Percentiles rank a stretch among this genome's conserved stretches.
phyloP scores from a whole-genome alignment of 1,140 invertebrate genomes.

The Drosophila auraria region DNA sequence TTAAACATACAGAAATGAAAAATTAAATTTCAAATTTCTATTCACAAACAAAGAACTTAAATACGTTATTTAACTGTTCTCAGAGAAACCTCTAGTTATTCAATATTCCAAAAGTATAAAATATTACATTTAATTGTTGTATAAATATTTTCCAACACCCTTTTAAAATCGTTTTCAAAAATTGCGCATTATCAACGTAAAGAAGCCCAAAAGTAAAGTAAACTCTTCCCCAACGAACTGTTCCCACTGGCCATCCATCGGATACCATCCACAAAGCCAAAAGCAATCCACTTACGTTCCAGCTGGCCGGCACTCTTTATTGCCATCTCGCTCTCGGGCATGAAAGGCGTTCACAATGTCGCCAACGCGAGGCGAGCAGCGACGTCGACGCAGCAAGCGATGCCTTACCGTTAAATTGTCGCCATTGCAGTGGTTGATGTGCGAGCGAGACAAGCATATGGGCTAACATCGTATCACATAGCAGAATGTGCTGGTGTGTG shows the following conservation, averaged over 20 bases:
- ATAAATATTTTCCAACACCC: too few relatives aligned
- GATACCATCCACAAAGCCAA: constrained; percentile 3
- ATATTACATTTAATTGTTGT: too few relatives aligned
- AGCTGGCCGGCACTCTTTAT: background rate
- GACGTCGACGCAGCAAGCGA: constrained; percentile 37
- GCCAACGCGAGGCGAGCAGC: constrained; percentile 17
- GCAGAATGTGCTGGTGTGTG: background rate
- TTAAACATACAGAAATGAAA: too few relatives aligned
- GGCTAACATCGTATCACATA: background rate
- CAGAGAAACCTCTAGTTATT: too few relatives aligned
- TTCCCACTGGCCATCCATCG: constrained; percentile 16
- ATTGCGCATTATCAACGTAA: too few relatives aligned
- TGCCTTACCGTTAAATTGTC: constrained; percentile 60
- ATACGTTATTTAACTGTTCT: too few relatives aligned
- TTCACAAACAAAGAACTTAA: too few relatives aligned
- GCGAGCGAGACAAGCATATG: constrained; percentile 56
- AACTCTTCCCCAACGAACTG: constrained; percentile 1
- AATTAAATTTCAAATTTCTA: too few relatives aligned
- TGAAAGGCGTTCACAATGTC: constrained; percentile 46
- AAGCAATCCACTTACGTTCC: constrained; percentile 44
- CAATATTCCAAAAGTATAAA: too few relatives aligned
- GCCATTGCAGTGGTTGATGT: constrained; percentile 70
- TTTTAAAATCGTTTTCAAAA: too few relatives aligned
- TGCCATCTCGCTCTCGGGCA: constrained; percentile 49
- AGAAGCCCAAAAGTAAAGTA: too few relatives aligned